phyloP scores from a whole-genome alignment of 37 sponge, comb jelly and placozoan species.

The Axinella damicornis region DNA sequence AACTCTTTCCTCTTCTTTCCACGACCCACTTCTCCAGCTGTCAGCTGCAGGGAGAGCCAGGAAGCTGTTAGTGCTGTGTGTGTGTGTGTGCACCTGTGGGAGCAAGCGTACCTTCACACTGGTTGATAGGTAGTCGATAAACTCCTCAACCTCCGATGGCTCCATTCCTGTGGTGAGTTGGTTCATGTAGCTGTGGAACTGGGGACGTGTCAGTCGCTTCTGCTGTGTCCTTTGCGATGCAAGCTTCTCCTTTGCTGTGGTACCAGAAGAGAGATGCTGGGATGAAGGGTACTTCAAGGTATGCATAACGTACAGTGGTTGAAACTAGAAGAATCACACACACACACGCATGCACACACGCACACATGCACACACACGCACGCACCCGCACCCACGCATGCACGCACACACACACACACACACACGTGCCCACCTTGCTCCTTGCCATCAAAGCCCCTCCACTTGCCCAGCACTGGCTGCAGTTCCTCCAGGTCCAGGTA shows the following conservation, averaged over 20 bases:
- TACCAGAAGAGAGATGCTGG: too few species aligned
- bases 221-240: neutral
- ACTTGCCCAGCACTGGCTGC: slow-evolving; percentile 54
- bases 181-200: slow-evolving; percentile 50
- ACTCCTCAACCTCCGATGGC: slow-evolving; percentile 37
- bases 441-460: slow-evolving; percentile 64
- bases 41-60: slow-evolving; percentile 32
- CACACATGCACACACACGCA: neutral
- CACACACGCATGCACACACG: too few species aligned
- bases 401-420: slow-evolving; percentile 13
- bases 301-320: too few species aligned
- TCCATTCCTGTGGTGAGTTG: slow-evolving; percentile 37
- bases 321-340: too few species aligned
- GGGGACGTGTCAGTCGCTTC: slow-evolving; percentile 16
- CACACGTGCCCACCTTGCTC: slow-evolving; percentile 22
- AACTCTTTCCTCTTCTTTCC: slow-evolving; percentile 41
- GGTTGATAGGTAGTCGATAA: slow-evolving; percentile 42
- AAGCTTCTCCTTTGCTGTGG: slow-evolving; percentile 18
- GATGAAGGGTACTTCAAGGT: too few species aligned
- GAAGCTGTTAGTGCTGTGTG: too few species aligned
- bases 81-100: too few species aligned
- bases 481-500: slow-evolving; percentile 78
- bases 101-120: slow-evolving; percentile 67
- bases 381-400: too few species aligned
- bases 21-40: slow-evolving; percentile 55